These are phyloP conservation scores for Antrozous pallidus DNA, from an alignment of 2,797 vertebrate species.

Conservation along the genomic window DNA sequence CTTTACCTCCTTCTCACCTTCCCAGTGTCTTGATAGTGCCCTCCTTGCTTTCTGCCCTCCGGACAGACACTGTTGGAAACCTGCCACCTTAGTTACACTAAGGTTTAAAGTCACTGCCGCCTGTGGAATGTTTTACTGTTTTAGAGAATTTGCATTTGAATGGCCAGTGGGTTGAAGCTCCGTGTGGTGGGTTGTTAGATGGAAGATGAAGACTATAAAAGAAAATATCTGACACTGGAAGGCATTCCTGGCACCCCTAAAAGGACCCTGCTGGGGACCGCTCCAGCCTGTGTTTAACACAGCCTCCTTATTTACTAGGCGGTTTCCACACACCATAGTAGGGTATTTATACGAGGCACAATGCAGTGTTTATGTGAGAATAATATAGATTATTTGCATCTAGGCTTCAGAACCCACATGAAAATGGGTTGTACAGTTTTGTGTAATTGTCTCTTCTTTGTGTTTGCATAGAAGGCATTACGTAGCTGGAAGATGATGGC, in stretches of 20 bases:
- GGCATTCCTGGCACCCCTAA: not conserved
- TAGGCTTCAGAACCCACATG: conserved; percentile 74
- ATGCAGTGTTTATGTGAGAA: conserved; percentile 65
- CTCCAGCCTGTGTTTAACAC: conserved; percentile 8
- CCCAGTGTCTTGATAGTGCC: not conserved
- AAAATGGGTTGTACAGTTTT: conserved; percentile 79
- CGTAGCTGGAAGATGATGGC: conserved; percentile 83
- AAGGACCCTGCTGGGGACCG: not conserved
- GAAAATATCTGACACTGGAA: not conserved
- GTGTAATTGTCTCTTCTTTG: conserved; percentile 82
- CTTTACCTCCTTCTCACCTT: not conserved
- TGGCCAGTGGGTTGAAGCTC: not conserved
- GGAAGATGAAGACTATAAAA: not conserved
- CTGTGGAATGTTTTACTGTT: not conserved
- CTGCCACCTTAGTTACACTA: not conserved
- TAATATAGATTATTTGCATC: conserved; percentile 72
- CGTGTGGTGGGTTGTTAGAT: not conserved
- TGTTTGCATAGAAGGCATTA: conserved; percentile 82
- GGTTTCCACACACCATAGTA: not conserved
- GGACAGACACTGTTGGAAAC: not conserved
- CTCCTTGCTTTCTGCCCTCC: not conserved
- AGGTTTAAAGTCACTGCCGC: not conserved
- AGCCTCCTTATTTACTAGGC: not conserved
- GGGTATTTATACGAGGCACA: conserved; percentile 23
- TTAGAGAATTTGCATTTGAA: not conserved